Evolutionary conservation across 2,888 invertebrate species (phyloP).

Genomic region (Biston stratarius): DNA sequence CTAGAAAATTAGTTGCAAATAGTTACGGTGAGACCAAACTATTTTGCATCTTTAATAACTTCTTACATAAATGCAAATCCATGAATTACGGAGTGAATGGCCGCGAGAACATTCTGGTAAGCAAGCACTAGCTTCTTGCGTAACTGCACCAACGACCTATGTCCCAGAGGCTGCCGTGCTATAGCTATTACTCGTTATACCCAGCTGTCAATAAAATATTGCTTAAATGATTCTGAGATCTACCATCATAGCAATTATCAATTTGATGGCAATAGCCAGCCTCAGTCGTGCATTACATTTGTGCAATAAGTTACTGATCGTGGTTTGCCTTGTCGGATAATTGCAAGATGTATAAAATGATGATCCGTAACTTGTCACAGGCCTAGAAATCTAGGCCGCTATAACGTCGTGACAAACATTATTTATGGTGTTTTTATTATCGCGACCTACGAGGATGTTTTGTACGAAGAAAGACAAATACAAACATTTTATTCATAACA

Average conservation of each 20-base stretch:
- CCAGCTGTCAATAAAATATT: slow-evolving; percentile 41
- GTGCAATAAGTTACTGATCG: slow-evolving; percentile 40
- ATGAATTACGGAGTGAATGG: slow-evolving; percentile 29
- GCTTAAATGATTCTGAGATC: slow-evolving; percentile 27
- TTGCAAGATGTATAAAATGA: slow-evolving; percentile 53
- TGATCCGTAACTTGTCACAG: slow-evolving; percentile 42
- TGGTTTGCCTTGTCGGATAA: slow-evolving; percentile 62
- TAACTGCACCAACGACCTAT: slow-evolving; percentile 39
- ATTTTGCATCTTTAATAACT: slow-evolving; percentile 12
- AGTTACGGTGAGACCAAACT: slow-evolving; percentile 6
- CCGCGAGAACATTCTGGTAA: slow-evolving; percentile 26
- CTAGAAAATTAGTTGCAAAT: slow-evolving; percentile 9
- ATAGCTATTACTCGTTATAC: slow-evolving; percentile 39
- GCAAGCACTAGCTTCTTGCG: slow-evolving; percentile 38
- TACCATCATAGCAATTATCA: slow-evolving; percentile 28
- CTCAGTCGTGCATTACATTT: slow-evolving; percentile 28
- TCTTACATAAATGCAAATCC: slow-evolving; percentile 23
- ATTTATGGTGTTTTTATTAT: slow-evolving; percentile 13
- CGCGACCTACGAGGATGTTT: background rate
- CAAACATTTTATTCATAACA: too few species aligned
- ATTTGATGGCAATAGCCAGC: slow-evolving; percentile 28
- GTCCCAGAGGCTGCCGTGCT: slow-evolving; percentile 39
- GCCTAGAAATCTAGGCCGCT: slow-evolving; percentile 44
- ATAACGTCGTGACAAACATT: slow-evolving; percentile 21
- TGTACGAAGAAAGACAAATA: too few species aligned